Conservation (phyloP, 2,797 vertebrate genomes). For the Aeoliscus strigatus region DNA sequence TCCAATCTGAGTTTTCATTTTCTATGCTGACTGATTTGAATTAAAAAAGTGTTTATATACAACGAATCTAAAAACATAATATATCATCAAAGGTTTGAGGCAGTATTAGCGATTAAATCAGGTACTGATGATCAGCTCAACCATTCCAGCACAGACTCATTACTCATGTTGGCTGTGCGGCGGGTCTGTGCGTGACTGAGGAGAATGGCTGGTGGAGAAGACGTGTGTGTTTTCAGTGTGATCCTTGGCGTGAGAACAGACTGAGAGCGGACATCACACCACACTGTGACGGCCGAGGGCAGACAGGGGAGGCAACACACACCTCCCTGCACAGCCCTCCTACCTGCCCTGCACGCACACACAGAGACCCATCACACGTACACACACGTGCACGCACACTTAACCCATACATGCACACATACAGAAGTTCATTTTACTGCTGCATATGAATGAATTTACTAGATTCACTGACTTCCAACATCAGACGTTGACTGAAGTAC, state of each 20-base stretch:
- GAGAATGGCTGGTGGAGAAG: conserved; percentile 23
- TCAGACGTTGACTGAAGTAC: no score
- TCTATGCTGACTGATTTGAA: no score
- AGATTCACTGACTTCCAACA: no score
- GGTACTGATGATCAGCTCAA: no score
- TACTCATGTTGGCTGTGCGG: conserved; percentile 9
- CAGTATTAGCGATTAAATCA: no score
- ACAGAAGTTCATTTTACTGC: not conserved
- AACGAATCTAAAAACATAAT: no score
- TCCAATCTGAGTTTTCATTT: no score
- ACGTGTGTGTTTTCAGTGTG: conserved; percentile 47
- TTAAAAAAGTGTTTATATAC: no score
- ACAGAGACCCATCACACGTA: conserved; percentile 17
- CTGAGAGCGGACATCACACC: conserved; percentile 67
- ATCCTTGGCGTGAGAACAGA: conserved; percentile 74
- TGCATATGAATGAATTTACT: no score
- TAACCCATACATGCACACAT: conserved; percentile 4
- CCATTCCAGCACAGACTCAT: conserved; percentile 4
- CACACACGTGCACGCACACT: conserved; percentile 27
- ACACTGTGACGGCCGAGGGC: conserved; percentile 63
- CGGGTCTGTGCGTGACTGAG: conserved; percentile 41
- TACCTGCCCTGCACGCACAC: conserved; percentile 39
- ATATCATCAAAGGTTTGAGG: no score
- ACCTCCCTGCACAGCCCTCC: conserved; percentile 25
- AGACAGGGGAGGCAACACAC: conserved; percentile 59